Evolutionary conservation across 2,113 vertebrate species (phyloP).

Genomic region (Microcebus ravelobensis): DNA sequence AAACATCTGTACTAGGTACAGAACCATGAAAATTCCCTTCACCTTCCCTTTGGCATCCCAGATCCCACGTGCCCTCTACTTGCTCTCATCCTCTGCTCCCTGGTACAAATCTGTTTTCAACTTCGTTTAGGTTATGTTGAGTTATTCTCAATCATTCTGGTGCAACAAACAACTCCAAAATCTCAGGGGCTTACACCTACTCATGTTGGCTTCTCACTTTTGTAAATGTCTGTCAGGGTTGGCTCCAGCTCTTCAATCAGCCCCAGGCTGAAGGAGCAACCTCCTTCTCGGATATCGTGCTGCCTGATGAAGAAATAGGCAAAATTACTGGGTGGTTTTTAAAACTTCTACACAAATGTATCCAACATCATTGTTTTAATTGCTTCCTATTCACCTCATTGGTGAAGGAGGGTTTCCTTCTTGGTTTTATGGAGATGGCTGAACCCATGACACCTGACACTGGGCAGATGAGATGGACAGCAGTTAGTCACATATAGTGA

Average conservation of each 20-base stretch:
- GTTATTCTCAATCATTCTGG: neutral
- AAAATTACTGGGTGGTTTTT: neutral
- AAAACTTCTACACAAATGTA: neutral
- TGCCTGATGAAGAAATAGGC: neutral
- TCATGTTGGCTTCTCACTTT: neutral
- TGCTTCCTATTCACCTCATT: neutral
- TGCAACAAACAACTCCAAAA: neutral
- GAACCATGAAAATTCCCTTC: neutral
- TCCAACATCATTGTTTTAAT: neutral
- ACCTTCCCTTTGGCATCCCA: neutral
- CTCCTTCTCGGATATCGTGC: neutral
- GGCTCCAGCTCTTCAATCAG: neutral
- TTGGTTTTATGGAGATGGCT: neutral
- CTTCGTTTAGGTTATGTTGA: neutral
- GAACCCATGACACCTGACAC: neutral
- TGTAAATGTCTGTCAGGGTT: neutral
- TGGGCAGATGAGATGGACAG: neutral
- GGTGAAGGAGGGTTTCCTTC: neutral
- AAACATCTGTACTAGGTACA: neutral
- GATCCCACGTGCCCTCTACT: neutral
- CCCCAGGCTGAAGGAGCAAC: neutral
- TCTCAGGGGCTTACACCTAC: neutral
- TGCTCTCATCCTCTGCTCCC: neutral
- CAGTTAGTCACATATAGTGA: neutral
- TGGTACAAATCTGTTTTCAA: neutral